A percentile compares a stretch with the other conserved stretches of the same genome.
Evolutionary conservation across 2,888 invertebrate genomes (phyloP).

Genomic region (Electrophaes corylata): DNA sequence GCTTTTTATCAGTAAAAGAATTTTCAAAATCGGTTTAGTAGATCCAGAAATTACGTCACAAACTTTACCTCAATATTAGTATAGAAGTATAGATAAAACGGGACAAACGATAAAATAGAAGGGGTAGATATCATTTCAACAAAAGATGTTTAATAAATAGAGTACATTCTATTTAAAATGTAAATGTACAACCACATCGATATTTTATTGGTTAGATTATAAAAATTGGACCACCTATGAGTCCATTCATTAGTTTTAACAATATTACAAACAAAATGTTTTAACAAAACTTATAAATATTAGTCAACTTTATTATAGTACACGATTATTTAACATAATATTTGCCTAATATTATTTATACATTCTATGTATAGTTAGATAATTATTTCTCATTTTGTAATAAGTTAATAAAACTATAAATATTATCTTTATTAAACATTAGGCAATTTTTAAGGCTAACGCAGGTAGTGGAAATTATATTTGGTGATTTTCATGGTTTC

Average conservation of each 20-base stretch:
- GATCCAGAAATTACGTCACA: no score
- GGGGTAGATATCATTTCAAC: conserved; percentile 68
- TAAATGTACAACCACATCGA: conserved; percentile 84
- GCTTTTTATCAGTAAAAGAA: no score
- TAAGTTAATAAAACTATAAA: conserved; percentile 85
- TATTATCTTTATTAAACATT: conserved; percentile 81
- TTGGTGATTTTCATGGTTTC: conserved; percentile 75
- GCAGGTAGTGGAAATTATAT: conserved; percentile 81
- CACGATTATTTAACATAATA: conserved; percentile 82
- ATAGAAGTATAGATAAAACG: no score
- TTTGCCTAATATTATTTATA: conserved; percentile 78
- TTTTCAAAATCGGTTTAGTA: no score
- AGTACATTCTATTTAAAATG: conserved; percentile 82
- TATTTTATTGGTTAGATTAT: conserved; percentile 84
- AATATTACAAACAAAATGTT: conserved; percentile 84
- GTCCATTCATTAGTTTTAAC: conserved; percentile 80
- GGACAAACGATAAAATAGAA: conserved; percentile 48
- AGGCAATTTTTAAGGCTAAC: conserved; percentile 82
- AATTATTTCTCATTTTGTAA: conserved; percentile 80
- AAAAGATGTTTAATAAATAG: conserved; percentile 81
- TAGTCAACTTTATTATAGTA: conserved; percentile 84
- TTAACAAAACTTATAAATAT: conserved; percentile 84
- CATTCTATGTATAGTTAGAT: conserved; percentile 81
- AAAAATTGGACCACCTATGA: conserved; percentile 82
- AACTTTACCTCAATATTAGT: no score